Percentiles rank a stretch among this genome's conserved stretches.
These are phyloP conservation scores for Percina caprodes DNA, from an alignment of 2,113 vertebrate genomes.

Conservation along the genomic window DNA sequence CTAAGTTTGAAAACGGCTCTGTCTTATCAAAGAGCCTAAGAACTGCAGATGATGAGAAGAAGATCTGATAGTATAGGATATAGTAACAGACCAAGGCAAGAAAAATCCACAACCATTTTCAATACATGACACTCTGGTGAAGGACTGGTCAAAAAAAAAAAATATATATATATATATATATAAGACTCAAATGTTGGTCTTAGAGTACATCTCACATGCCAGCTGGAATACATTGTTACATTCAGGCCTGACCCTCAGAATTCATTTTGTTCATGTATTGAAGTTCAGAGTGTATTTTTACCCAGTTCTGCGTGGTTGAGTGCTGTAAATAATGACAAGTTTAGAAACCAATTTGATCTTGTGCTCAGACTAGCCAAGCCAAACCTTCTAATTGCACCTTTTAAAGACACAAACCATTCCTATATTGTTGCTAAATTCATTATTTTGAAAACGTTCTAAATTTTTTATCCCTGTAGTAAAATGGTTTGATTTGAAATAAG, in stretches of 20 bases:
- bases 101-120: constrained; percentile 14
- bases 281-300: constrained; percentile 6
- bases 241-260: neutral
- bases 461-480: neutral
- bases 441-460: neutral
- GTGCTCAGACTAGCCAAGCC: neutral
- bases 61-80: neutral
- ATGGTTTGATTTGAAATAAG: neutral
- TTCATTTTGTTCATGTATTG: neutral
- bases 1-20: neutral
- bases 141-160: neutral
- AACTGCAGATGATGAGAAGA: constrained; percentile 6
- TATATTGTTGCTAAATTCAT: neutral
- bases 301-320: constrained; percentile 25
- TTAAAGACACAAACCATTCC: neutral
- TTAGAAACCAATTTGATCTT: constrained; percentile 14
- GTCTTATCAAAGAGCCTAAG: constrained; percentile 8
- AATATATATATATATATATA: too few species aligned
- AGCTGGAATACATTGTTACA: neutral
- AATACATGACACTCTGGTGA: neutral
- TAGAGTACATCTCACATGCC: neutral
- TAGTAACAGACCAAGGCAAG: constrained; percentile 38
- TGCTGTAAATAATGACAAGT: constrained; percentile 42
- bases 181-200: neutral
- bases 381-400: neutral